Percentiles rank a stretch among this genome's conserved stretches.
phyloP scores from a whole-genome alignment of 2,888 invertebrate species.

The Campoletis raptor region DNA sequence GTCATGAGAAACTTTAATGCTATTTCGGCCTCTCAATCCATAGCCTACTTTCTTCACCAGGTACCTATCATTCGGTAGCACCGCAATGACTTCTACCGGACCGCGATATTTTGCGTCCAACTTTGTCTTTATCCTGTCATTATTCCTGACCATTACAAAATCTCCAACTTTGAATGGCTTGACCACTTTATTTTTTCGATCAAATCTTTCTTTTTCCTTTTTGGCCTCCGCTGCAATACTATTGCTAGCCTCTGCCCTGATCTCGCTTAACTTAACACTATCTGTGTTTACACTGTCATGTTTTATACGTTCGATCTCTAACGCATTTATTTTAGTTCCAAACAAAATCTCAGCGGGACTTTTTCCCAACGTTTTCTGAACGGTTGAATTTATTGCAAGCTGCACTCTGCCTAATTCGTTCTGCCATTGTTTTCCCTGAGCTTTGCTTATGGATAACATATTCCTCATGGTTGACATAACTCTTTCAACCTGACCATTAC shows the following conservation, averaged over 20 bases:
- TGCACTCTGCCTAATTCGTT: conserved; percentile 20
- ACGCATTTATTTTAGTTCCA: no score
- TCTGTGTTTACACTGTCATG: not conserved
- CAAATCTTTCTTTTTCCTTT: conserved; percentile 53
- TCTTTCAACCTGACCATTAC: conserved; percentile 33
- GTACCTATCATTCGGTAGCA: conserved; percentile 32
- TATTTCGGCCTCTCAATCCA: conserved; percentile 30
- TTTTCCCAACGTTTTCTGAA: conserved; percentile 31
- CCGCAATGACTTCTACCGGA: conserved; percentile 19
- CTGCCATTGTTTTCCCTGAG: conserved; percentile 28
- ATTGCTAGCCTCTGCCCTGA: not conserved
- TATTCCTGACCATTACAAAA: conserved; percentile 28
- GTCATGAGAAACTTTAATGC: conserved; percentile 18
- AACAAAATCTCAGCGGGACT: not conserved
- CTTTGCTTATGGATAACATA: conserved; percentile 31
- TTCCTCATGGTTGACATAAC: conserved; percentile 25
- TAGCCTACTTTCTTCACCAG: conserved; percentile 25
- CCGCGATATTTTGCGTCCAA: conserved; percentile 30
- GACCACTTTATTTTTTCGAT: conserved; percentile 45
- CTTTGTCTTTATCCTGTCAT: not conserved
- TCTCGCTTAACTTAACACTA: conserved; percentile 1
- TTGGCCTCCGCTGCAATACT: no score
- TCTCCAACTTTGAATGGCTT: conserved; percentile 39
- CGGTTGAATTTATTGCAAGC: conserved; percentile 19
- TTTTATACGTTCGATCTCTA: not conserved